Percentiles rank a stretch among this genome's conserved stretches.
Conservation (phyloP, 1,140 invertebrate species). For the Calliopsis andreniformis region DNA sequence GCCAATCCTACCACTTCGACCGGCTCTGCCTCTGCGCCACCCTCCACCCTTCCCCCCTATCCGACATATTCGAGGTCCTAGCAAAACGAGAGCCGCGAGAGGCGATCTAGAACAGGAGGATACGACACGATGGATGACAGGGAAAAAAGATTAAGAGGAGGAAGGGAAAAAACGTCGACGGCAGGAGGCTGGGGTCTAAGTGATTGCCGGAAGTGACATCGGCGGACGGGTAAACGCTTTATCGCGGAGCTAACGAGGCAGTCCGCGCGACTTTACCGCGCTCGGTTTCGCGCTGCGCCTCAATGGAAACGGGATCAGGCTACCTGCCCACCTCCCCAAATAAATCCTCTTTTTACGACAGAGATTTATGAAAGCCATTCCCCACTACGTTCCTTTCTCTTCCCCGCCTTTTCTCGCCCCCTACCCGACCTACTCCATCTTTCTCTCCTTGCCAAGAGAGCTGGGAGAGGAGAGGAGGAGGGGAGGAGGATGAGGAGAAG, state of each 20-base stretch:
- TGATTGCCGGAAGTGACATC: conserved; percentile 77
- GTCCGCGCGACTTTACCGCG: conserved; percentile 61
- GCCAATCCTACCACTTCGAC: background rate
- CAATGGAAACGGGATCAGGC: conserved; percentile 69
- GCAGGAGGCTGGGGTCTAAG: conserved; percentile 62
- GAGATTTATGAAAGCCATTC: conserved; percentile 80
- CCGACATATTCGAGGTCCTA: background rate
- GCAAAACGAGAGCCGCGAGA: conserved; percentile 2
- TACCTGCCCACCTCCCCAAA: conserved; percentile 68
- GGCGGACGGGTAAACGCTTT: conserved; percentile 74
- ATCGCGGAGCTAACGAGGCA: conserved; percentile 77
- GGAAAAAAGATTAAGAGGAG: conserved; percentile 46
- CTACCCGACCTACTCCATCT: conserved; percentile 59
- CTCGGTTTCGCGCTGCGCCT: conserved; percentile 69
- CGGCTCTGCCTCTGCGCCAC: no score
- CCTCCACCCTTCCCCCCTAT: background rate
- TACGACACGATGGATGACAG: conserved; percentile 35
- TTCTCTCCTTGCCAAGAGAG: conserved; percentile 43
- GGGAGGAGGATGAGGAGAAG: conserved; percentile 15
- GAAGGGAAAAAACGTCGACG: conserved; percentile 13
- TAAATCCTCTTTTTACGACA: conserved; percentile 80
- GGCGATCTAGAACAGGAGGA: conserved; percentile 9
- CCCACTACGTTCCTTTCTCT: conserved; percentile 31
- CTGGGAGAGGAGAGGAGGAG: background rate
- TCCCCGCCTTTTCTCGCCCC: conserved; percentile 31